These are phyloP conservation scores for Caenorhabditis sp. DNA, from an alignment of 2,888 invertebrate species.

Conservation along the genomic window DNA sequence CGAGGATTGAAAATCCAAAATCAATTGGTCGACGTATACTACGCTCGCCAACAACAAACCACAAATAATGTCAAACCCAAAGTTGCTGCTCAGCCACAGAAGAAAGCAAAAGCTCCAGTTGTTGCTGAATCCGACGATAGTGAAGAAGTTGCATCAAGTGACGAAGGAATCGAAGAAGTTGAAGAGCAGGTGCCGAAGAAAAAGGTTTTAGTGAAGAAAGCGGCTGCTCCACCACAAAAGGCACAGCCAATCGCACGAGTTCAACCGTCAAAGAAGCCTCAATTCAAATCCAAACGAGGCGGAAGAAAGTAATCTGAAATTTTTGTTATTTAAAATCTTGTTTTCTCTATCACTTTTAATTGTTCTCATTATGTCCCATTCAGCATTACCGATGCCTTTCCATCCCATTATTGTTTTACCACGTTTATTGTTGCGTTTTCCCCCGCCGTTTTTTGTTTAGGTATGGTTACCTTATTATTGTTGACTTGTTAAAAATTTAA, in stretches of 20 bases:
- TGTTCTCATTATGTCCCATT: neutral
- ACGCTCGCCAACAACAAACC: conserved; percentile 19
- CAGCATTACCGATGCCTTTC: neutral
- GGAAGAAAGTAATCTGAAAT: conserved; percentile 12
- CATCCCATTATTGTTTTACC: neutral
- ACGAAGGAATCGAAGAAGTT: conserved; percentile 57
- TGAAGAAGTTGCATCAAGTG: conserved; percentile 51
- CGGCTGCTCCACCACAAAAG: neutral
- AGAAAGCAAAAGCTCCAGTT: conserved; percentile 16
- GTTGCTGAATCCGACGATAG: conserved; percentile 43
- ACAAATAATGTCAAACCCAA: conserved; percentile 22
- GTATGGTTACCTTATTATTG: neutral
- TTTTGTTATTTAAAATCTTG: neutral
- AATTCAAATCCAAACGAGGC: conserved; percentile 29
- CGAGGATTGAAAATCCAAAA: conserved; percentile 50
- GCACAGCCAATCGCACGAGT: conserved; percentile 22
- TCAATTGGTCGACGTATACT: conserved; percentile 45
- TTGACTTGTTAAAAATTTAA: neutral
- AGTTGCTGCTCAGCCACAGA: conserved; percentile 7
- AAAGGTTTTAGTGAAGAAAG: conserved; percentile 43
- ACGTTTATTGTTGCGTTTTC: neutral
- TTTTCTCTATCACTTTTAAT: neutral
- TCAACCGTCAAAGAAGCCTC: conserved; percentile 24
- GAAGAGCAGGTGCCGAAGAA: conserved; percentile 43
- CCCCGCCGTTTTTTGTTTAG: neutral